phyloP scores from a whole-genome alignment of 2,797 vertebrate species.

The Scolopax rusticola region DNA sequence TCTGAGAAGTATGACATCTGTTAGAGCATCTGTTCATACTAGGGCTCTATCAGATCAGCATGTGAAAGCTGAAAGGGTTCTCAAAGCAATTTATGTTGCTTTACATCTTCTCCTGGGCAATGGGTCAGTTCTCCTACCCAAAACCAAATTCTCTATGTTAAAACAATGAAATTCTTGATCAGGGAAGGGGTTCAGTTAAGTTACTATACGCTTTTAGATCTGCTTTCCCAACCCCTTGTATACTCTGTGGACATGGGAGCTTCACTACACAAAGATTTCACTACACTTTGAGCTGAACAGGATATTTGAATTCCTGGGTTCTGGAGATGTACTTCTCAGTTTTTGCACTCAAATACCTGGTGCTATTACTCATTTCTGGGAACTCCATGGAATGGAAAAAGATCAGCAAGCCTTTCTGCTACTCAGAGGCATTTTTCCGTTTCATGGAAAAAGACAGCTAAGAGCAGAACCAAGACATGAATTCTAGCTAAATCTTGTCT shows the following conservation, averaged over 20 bases:
- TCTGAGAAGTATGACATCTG: conserved; percentile 19
- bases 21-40: conserved; percentile 1
- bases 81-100: not conserved
- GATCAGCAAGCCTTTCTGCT: not conserved
- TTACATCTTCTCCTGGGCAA: not conserved
- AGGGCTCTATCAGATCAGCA: not conserved
- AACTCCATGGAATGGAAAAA: not conserved
- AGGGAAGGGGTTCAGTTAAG: not conserved
- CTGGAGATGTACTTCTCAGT: not conserved
- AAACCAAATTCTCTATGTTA: not conserved
- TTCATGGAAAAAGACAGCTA: not conserved
- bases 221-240: not conserved
- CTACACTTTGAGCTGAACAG: not conserved
- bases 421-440: not conserved
- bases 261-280: not conserved
- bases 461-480: not conserved
- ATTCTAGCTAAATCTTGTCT: not conserved
- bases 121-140: not conserved
- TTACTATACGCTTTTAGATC: not conserved
- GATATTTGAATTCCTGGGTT: not conserved
- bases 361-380: not conserved
- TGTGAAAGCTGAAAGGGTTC: not conserved
- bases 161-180: not conserved
- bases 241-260: not conserved
- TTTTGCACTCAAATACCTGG: not conserved